These are phyloP conservation scores for Elmis aenea DNA, from an alignment of 2,888 invertebrate genomes.

Conservation along the genomic window DNA sequence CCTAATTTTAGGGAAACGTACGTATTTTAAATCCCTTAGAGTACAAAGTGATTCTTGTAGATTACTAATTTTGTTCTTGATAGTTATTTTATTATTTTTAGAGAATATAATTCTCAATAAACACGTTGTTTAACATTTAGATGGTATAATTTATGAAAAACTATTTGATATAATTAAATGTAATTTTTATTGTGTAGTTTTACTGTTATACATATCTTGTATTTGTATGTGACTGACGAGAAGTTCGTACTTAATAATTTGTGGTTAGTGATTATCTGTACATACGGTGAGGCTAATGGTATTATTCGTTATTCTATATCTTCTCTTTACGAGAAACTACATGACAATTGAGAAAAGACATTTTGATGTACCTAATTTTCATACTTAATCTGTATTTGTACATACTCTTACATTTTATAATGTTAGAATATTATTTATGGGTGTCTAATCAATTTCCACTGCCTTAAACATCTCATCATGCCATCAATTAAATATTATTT, in stretches of 20 bases:
- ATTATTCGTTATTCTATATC: slow-evolving; percentile 19
- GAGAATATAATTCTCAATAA: slow-evolving; percentile 30
- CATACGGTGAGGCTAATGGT: slow-evolving; percentile 29
- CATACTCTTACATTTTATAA: slow-evolving; percentile 37
- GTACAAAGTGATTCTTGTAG: slow-evolving; percentile 40
- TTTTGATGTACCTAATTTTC: slow-evolving; percentile 43
- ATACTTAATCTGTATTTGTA: slow-evolving; percentile 39
- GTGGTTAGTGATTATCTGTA: slow-evolving; percentile 30
- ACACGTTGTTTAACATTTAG: slow-evolving; percentile 18
- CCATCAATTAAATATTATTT: slow-evolving; percentile 27
- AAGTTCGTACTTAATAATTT: slow-evolving; percentile 28
- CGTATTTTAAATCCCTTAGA: slow-evolving; percentile 35
- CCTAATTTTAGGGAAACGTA: slow-evolving; percentile 26
- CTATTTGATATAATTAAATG: slow-evolving; percentile 17
- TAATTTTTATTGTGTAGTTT: slow-evolving; percentile 17
- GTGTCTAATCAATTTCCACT: slow-evolving; percentile 39
- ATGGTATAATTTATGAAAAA: slow-evolving; percentile 14
- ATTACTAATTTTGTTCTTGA: slow-evolving; percentile 26
- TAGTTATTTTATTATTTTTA: slow-evolving; percentile 22
- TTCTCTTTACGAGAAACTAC: slow-evolving; percentile 24
- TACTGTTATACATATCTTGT: slow-evolving; percentile 17
- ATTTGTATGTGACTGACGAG: slow-evolving; percentile 19
- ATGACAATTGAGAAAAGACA: slow-evolving; percentile 35
- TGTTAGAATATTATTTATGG: slow-evolving; percentile 37
- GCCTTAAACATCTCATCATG: slow-evolving; percentile 39